Evolutionary conservation across 2,113 vertebrate species (phyloP).

Genomic region (Neoarius graeffei): DNA sequence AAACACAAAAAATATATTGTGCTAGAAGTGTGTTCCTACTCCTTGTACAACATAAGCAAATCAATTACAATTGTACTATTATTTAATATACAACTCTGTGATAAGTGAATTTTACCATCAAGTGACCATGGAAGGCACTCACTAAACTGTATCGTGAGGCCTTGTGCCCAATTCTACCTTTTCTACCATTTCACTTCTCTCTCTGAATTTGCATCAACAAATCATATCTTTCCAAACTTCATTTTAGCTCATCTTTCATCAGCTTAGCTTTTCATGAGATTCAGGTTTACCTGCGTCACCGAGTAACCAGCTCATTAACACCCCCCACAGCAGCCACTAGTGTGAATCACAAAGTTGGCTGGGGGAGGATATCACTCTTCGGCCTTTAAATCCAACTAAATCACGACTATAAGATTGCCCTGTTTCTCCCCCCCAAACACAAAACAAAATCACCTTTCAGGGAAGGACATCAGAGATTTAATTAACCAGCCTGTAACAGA

Average conservation of each 20-base stretch:
- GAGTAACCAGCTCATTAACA: constrained; percentile 6
- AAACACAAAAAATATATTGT: neutral
- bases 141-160: neutral
- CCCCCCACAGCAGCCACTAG: neutral
- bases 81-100: neutral
- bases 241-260: neutral
- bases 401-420: neutral
- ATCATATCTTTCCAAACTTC: neutral
- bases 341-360: constrained; percentile 9
- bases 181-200: neutral
- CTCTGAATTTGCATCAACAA: neutral
- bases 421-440: neutral
- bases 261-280: neutral
- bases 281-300: neutral
- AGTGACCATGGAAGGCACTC: neutral
- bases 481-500: neutral
- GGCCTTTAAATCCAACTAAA: constrained; percentile 10
- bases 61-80: neutral
- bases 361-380: neutral
- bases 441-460: neutral
- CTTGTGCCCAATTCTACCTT: neutral
- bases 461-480: neutral
- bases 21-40: neutral
- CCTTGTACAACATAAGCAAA: neutral
- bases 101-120: neutral